Base-by-base conservation (phyloP, 2,113 vertebrate genomes). In the Collichthys lucidus region DNA sequence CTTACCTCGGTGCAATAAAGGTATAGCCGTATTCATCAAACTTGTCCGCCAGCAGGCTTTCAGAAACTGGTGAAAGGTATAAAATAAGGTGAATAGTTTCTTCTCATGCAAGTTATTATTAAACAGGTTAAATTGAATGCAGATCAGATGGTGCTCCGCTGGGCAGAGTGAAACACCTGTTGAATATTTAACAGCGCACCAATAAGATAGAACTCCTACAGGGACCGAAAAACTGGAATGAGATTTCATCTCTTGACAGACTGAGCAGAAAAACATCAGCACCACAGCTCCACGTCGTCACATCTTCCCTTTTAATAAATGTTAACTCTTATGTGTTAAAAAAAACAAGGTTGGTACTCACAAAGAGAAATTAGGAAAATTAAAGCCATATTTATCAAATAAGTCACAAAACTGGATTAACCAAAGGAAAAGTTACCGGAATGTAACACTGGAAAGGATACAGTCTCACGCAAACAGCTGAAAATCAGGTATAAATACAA, bases 1-100 rank as follows among this genome's bases (percentile, higher is more conserved):
- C 96, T 73, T 93, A 99, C 98, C 98, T 99, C 26, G 97, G 97
- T 78, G 98, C 97, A 90, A 99, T 93, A 83, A 97, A 96, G 0
- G 97, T 98, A 62, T 97, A 97, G 70, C 97, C 97, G 82, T 94
- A 90, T 92, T 98, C 97, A 82, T 98, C 96, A 94, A 97, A 99
- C 92, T 94, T 80, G 55, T 98, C 96, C 0, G 80, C 88, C 86
- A 97, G 96, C 91, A 99, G 91, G 46, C 96, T 95, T 94, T 98
- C 97, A 85, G 96, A 94, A 95, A 96, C 98, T 99, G 94, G 52
- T 26, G 92, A 93, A 93, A 85, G 90, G 72, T 22, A 62, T 31
- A 81, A 68, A 86, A 31, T 60, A 50, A 73, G 49, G 83, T 77
- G 44, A 75, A 52, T 78, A 8, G 8, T 64, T 81, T 63, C 49